Evolutionary conservation across 1,140 invertebrate genomes (phyloP).

Genomic region (Araneus ventricosus): DNA sequence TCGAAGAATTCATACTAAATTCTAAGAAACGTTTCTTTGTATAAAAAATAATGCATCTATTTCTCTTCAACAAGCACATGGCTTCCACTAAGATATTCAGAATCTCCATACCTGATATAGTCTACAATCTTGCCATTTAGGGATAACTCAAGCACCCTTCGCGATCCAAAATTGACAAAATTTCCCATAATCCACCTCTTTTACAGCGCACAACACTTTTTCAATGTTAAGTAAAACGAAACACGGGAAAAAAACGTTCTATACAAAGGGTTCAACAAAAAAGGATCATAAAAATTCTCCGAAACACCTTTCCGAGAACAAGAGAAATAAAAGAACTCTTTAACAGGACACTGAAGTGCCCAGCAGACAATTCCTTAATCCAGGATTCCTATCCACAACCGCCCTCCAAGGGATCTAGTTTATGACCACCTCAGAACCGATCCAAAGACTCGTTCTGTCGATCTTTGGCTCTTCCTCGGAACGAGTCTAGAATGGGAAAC

Average conservation of each 20-base stretch:
- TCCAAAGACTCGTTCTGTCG: not conserved
- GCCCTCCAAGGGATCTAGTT: not conserved
- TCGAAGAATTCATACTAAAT: too few relatives aligned
- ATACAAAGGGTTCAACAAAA: not conserved
- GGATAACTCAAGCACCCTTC: too few relatives aligned
- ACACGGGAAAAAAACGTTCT: not conserved
- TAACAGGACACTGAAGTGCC: conserved; percentile 25
- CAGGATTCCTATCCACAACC: conserved; percentile 3
- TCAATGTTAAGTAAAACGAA: not conserved
- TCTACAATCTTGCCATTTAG: too few relatives aligned
- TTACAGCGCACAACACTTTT: not conserved
- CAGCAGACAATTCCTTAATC: conserved; percentile 10
- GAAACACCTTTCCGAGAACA: not conserved
- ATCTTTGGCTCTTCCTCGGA: not conserved
- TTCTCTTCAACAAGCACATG: too few relatives aligned
- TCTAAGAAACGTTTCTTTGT: too few relatives aligned
- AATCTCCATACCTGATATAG: too few relatives aligned
- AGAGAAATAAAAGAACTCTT: conserved; percentile 10
- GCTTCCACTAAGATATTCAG: too few relatives aligned
- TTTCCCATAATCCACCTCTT: not conserved
- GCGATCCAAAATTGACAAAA: too few relatives aligned
- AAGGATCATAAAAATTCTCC: conserved; percentile 1
- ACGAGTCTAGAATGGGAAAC: conserved; percentile 6
- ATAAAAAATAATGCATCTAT: too few relatives aligned
- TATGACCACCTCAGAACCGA: not conserved